phyloP scores from a whole-genome alignment of 2,113 vertebrate species.

The Podarcis raffonei region DNA sequence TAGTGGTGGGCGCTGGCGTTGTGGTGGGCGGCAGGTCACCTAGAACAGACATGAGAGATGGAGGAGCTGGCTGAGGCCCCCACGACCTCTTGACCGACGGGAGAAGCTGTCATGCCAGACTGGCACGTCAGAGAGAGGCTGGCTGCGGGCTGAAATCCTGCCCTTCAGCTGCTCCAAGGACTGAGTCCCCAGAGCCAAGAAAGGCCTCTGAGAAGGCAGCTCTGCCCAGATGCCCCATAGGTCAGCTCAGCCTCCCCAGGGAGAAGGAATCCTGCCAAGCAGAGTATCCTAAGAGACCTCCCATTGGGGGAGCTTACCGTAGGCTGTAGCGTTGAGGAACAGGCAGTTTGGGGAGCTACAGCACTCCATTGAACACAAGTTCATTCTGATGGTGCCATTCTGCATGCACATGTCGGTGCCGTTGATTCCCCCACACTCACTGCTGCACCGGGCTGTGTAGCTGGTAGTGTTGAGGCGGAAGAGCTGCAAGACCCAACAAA shows the following conservation, averaged over 20 bases:
- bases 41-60: slow-evolving; percentile 19
- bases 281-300: neutral
- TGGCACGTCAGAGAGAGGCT: no score
- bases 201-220: neutral
- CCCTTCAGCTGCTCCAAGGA: neutral
- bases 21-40: slow-evolving; percentile 39
- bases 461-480: slow-evolving; percentile 48
- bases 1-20: accelerated
- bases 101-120: no score
- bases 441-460: slow-evolving; percentile 67
- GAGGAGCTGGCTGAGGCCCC: neutral
- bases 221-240: neutral
- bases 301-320: neutral
- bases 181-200: neutral
- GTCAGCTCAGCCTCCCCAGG: no score
- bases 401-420: slow-evolving; percentile 45
- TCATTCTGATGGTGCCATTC: neutral
- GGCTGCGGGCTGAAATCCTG: neutral
- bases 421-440: slow-evolving; percentile 25
- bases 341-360: slow-evolving; percentile 74
- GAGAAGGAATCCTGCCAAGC: neutral
- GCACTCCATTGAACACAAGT: slow-evolving; percentile 71
- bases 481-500: slow-evolving; percentile 64
- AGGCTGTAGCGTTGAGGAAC: slow-evolving; percentile 55
- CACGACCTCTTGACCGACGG: neutral